Base-by-base conservation (phyloP, 2,113 vertebrate genomes). In the Cryptoleucopteryx plumbea region DNA sequence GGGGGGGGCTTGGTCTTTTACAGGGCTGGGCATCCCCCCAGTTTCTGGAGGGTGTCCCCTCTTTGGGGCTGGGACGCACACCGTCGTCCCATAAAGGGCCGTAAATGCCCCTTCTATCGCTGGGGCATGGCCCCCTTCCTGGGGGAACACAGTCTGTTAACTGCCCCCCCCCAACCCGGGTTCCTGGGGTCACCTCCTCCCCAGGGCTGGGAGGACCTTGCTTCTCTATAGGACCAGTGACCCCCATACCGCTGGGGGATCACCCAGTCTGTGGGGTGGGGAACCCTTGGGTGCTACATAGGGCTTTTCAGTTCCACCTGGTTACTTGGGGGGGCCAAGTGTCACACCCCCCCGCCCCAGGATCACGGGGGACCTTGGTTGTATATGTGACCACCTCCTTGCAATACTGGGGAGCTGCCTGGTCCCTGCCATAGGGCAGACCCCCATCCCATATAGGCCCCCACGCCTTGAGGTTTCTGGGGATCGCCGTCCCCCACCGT, bases 401-500 rank as follows among this genome's bases (percentile, higher is more conserved):
- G 13, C 12, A 1, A 3, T 17, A 29, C 17, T 4, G 25, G 10
- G 85, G 58, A 14, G 32, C 59, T 25, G 32, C 52, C 42, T 11
- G 48, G 0, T 50, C n/a, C 53, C 27, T 38, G 68, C 10, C 23
- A 7, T 19, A 31, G 66, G 16, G 21, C 59, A 56, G 70, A 56
- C 50, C 70, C 23, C n/a, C 8, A 20, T 21, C 59, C 67, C 36
- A 6, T 21, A 18, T 8, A 22, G 47, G 13, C 21, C 59, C 25
- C 2, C 6, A 6, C 27, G 6, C 36, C 21, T 22, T 4, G 55
- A 29, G 42, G 19, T 25, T 19, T 56, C 63, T 29, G 32, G 40
- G n/a, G n/a, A 13, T 43, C 8, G 2, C 25, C 2, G 8, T 10
- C 12, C 56, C 21, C 21, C 43, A 10, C 4, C 10, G 1, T 4